Evolutionary conservation across 2,113 vertebrate genomes (phyloP).

Genomic region (Rissa tridactyla): DNA sequence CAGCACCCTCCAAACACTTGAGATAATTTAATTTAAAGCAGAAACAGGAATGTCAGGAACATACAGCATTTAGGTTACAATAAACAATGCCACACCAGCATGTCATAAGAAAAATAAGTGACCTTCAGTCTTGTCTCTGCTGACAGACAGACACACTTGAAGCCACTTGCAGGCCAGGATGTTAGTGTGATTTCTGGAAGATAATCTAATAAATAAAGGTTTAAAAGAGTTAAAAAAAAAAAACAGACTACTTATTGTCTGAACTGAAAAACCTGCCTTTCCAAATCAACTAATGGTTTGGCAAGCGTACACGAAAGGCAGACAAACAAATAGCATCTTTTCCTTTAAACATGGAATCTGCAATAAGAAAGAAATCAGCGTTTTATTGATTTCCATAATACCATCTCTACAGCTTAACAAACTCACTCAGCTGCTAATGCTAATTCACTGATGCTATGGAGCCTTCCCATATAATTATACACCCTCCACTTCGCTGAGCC

Average conservation of each 20-base stretch:
- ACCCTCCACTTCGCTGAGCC: not conserved
- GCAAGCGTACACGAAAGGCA: not conserved
- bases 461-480: slow-evolving; percentile 37
- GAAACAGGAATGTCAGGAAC: not conserved
- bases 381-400: slow-evolving; percentile 60
- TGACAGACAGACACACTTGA: not conserved
- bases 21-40: not conserved
- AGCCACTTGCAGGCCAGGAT: not conserved
- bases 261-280: not conserved
- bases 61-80: not conserved
- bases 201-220: not conserved
- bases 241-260: not conserved
- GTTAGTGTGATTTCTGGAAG: not conserved
- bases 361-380: slow-evolving; percentile 32
- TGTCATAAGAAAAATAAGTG: not conserved
- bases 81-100: not conserved
- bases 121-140: slow-evolving; percentile 1
- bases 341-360: not conserved
- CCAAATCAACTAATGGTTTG: slow-evolving; percentile 30
- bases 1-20: not conserved
- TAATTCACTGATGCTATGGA: slow-evolving; percentile 37
- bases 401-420: slow-evolving; percentile 26
- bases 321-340: slow-evolving; percentile 31
- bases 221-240: not conserved
- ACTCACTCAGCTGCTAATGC: slow-evolving; percentile 38